A percentile compares a stretch with the other conserved stretches of the same genome.
These are phyloP conservation scores for Brachynemurus nebulosus DNA, from an alignment of 2,888 invertebrate species.

Conservation along the genomic window DNA sequence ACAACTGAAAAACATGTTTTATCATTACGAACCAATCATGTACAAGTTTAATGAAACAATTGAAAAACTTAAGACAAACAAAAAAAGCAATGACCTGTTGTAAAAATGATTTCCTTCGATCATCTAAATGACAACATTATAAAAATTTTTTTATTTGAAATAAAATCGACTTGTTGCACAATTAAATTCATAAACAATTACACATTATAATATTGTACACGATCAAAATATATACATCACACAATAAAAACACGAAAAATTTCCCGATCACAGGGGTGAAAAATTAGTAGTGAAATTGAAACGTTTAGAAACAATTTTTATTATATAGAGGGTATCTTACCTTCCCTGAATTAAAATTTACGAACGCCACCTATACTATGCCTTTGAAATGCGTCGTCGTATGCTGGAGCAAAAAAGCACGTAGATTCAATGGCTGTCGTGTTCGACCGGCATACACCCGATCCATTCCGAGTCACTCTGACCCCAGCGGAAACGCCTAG, in stretches of 20 bases:
- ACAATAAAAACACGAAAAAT: constrained; percentile 4
- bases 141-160: constrained; percentile 18
- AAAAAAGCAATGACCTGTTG: constrained; percentile 35
- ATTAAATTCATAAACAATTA: not conserved
- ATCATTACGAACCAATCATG: not conserved
- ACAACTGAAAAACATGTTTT: constrained; percentile 2
- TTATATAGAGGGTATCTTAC: constrained; percentile 31
- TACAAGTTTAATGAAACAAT: constrained; percentile 1
- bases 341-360: constrained; percentile 31
- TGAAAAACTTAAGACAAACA: constrained; percentile 26
- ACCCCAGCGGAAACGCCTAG: constrained; percentile 22
- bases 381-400: constrained; percentile 26
- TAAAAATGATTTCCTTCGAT: constrained; percentile 28
- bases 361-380: constrained; percentile 33
- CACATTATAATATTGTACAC: constrained; percentile 2
- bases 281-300: constrained; percentile 23
- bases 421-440: constrained; percentile 28
- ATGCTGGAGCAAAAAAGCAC: constrained; percentile 31
- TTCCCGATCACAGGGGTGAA: constrained; percentile 16
- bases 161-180: not conserved
- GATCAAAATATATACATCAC: not conserved
- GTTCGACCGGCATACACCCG: constrained; percentile 20
- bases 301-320: constrained; percentile 4
- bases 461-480: constrained; percentile 25
- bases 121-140: constrained; percentile 17